Percentiles rank a stretch among this genome's conserved stretches.
These are phyloP conservation scores for Drosophila lowei DNA, from an alignment of 1,140 invertebrate genomes.

Conservation along the genomic window DNA sequence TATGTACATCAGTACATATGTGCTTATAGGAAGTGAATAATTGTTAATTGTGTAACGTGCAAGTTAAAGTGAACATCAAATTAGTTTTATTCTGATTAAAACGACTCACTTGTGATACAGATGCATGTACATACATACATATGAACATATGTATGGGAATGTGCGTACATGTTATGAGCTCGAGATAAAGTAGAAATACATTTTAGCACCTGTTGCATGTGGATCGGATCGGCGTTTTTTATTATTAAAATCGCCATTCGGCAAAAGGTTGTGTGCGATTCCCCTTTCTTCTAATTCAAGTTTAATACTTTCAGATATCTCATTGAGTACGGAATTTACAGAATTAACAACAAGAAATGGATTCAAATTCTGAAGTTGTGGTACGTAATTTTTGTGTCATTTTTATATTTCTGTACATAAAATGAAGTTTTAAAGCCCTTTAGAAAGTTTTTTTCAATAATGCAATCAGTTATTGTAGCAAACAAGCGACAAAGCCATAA, in stretches of 20 bases:
- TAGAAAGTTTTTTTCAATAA: background rate
- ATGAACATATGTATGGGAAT: background rate
- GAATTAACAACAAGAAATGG: conserved; percentile 37
- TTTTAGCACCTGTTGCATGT: conserved; percentile 30
- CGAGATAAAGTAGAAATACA: conserved; percentile 1
- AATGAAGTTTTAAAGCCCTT: background rate
- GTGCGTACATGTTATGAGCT: background rate
- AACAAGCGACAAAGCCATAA: too few relatives aligned
- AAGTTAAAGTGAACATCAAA: background rate
- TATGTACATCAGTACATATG: background rate
- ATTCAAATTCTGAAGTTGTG: conserved; percentile 32
- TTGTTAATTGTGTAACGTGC: conserved; percentile 18
- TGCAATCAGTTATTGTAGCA: too few relatives aligned
- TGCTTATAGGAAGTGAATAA: conserved; percentile 5
- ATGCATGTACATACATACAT: background rate
- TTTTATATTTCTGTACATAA: background rate
- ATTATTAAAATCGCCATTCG: background rate
- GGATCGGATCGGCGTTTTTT: conserved; percentile 7
- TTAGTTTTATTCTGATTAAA: background rate
- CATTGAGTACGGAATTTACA: conserved; percentile 1
- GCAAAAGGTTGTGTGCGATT: too few relatives aligned
- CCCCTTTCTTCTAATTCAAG: background rate
- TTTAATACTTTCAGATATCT: conserved; percentile 8
- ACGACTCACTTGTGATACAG: background rate
- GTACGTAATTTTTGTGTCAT: conserved; percentile 23